Evolutionary conservation across 1,140 invertebrate species (phyloP).

Genomic region (Pissodes strobi): DNA sequence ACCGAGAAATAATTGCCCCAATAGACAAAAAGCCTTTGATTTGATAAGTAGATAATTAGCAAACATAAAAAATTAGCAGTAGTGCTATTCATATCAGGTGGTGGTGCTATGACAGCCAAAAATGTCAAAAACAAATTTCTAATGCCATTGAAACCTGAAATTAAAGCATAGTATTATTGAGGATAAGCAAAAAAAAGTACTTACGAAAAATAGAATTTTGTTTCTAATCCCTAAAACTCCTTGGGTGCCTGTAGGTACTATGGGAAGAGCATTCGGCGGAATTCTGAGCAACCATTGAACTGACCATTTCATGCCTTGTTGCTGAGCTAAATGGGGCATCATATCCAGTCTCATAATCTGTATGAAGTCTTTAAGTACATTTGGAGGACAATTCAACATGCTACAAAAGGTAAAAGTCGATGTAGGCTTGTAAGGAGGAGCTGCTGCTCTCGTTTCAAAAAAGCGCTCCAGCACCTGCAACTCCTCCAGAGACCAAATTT

Average conservation of each 20-base stretch:
- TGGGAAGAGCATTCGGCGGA: constrained; percentile 81
- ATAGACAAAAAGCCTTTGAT: too few species aligned
- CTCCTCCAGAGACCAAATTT: constrained; percentile 85
- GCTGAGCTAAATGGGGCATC: constrained; percentile 66
- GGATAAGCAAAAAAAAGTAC: constrained; percentile 52
- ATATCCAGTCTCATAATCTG: constrained; percentile 86
- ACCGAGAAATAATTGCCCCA: too few species aligned
- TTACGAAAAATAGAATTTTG: constrained; percentile 89
- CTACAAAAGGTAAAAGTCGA: constrained; percentile 81
- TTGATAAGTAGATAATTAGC: too few species aligned
- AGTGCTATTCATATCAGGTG: too few species aligned
- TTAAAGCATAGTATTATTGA: too few species aligned
- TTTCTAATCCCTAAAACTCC: constrained; percentile 80
- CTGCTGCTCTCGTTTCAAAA: constrained; percentile 86
- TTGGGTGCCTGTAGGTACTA: constrained; percentile 83
- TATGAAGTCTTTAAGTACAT: constrained; percentile 89
- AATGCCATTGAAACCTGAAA: too few species aligned
- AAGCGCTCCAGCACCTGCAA: constrained; percentile 88
- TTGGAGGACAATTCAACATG: constrained; percentile 78
- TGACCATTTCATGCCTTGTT: constrained; percentile 72
- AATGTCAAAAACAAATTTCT: too few species aligned
- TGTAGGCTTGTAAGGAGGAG: constrained; percentile 87
- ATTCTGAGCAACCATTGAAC: constrained; percentile 90
- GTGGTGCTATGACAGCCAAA: too few species aligned
- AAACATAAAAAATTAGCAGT: too few species aligned